Percentiles rank a stretch among this genome's conserved stretches.
phyloP scores from a whole-genome alignment of 2,888 invertebrate species.

The Drosophila ustulata region DNA sequence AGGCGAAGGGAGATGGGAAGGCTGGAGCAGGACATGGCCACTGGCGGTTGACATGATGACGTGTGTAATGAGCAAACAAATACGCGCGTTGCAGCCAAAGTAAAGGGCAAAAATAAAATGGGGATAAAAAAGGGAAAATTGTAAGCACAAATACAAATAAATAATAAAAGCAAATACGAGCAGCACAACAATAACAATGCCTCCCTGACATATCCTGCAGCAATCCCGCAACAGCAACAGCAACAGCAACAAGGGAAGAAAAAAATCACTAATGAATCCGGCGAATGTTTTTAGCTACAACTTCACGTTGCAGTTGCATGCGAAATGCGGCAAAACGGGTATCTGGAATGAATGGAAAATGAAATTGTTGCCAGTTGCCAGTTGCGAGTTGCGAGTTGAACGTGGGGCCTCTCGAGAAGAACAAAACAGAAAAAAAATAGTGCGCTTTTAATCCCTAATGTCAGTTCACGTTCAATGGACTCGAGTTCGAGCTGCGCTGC shows the following conservation, averaged over 20 bases:
- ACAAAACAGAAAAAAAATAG: slow-evolving; percentile 53
- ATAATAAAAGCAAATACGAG: slow-evolving; percentile 67
- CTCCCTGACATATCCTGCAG: slow-evolving; percentile 69
- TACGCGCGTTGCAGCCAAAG: slow-evolving; percentile 54
- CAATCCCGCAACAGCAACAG: slow-evolving; percentile 46
- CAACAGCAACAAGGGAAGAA: slow-evolving; percentile 26
- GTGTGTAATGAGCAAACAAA: slow-evolving; percentile 80
- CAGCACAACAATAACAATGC: slow-evolving; percentile 50
- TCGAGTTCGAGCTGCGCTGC: slow-evolving; percentile 43
- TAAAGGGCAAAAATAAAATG: neutral
- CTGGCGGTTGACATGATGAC: slow-evolving; percentile 77
- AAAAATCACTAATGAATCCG: slow-evolving; percentile 72
- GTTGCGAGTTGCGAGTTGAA: slow-evolving; percentile 16
- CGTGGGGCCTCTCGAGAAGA: slow-evolving; percentile 15
- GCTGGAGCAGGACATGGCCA: slow-evolving; percentile 50
- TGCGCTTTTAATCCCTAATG: slow-evolving; percentile 76
- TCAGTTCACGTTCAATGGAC: slow-evolving; percentile 77
- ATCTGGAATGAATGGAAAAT: slow-evolving; percentile 63
- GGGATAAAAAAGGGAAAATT: neutral
- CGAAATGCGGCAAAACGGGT: slow-evolving; percentile 36
- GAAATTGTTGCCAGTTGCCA: slow-evolving; percentile 66
- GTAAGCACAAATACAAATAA: slow-evolving; percentile 63
- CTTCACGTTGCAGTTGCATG: slow-evolving; percentile 67
- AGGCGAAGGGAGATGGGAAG: neutral
- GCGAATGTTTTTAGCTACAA: slow-evolving; percentile 68